Evolutionary conservation across 2,797 vertebrate genomes (phyloP).

Genomic region (Sebastes matsubarae): DNA sequence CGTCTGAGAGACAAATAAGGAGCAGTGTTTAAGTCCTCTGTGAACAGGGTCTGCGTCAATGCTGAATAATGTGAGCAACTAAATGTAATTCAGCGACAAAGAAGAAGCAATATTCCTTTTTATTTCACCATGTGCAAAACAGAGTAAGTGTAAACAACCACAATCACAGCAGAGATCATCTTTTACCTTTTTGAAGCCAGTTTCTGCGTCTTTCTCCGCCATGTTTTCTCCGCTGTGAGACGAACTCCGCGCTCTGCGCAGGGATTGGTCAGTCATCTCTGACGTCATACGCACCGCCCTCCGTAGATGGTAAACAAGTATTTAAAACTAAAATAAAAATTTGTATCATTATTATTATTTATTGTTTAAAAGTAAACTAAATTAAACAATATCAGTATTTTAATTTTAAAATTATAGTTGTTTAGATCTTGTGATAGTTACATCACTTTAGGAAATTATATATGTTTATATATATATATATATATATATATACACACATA

Average conservation of each 20-base stretch:
- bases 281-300: slow-evolving; percentile 10
- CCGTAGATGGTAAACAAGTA: rapidly evolving
- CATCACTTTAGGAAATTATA: neutral
- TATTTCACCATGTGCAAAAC: rapidly evolving
- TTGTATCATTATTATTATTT: neutral
- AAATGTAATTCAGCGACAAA: neutral
- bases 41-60: rapidly evolving
- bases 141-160: rapidly evolving
- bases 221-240: slow-evolving; percentile 44
- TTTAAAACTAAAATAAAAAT: too few relatives aligned
- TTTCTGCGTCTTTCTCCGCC: slow-evolving; percentile 61
- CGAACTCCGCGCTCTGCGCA: slow-evolving; percentile 51
- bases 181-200: slow-evolving; percentile 79
- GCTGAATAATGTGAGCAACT: neutral
- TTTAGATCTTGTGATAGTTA: neutral
- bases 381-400: too few relatives aligned
- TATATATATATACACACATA: too few relatives aligned
- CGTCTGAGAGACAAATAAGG: neutral
- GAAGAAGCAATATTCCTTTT: rapidly evolving
- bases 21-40: neutral
- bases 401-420: neutral
- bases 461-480: too few relatives aligned
- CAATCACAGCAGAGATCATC: rapidly evolving
- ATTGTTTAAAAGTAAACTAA: too few relatives aligned
- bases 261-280: slow-evolving; percentile 20